phyloP scores from a whole-genome alignment of 2,888 invertebrate species.

The Reticulitermes lucifugus region DNA sequence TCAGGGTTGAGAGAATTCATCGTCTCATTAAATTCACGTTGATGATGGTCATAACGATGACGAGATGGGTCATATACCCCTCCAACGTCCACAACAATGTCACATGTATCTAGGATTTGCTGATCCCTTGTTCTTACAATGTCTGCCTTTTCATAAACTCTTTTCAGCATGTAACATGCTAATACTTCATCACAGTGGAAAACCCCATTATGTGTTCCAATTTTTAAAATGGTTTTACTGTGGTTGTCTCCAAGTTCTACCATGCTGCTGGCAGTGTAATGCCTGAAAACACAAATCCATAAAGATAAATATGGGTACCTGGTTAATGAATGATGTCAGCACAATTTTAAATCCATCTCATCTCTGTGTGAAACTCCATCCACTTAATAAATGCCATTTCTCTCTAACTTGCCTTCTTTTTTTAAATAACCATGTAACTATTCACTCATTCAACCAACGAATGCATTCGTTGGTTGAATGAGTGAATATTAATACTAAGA shows the following conservation, averaged over 20 bases:
- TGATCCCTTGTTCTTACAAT: conserved; percentile 78
- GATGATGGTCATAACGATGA: conserved; percentile 95
- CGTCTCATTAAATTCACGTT: conserved; percentile 78
- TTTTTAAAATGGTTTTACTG: conserved; percentile 60
- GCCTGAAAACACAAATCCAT: background rate
- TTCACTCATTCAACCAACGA: too few species aligned
- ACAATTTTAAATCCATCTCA: too few species aligned
- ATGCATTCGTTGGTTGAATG: too few species aligned
- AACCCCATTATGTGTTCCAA: conserved; percentile 83
- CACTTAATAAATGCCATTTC: too few species aligned
- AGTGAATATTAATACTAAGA: too few species aligned
- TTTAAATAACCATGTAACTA: too few species aligned
- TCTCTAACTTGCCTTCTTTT: too few species aligned
- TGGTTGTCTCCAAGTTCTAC: background rate
- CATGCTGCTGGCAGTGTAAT: background rate
- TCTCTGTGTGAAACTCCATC: too few species aligned
- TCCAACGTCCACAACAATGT: conserved; percentile 97
- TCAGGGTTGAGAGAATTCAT: conserved; percentile 74
- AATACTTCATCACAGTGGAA: conserved; percentile 96
- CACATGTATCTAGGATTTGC: conserved; percentile 78
- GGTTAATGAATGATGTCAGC: too few species aligned
- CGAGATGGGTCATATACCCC: conserved; percentile 81
- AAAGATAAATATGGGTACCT: too few species aligned
- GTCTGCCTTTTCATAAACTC: conserved; percentile 82
- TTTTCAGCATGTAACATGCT: conserved; percentile 92